These are phyloP conservation scores for Remorina albescens DNA, from an alignment of 2,797 vertebrate genomes.

Conservation along the genomic window DNA sequence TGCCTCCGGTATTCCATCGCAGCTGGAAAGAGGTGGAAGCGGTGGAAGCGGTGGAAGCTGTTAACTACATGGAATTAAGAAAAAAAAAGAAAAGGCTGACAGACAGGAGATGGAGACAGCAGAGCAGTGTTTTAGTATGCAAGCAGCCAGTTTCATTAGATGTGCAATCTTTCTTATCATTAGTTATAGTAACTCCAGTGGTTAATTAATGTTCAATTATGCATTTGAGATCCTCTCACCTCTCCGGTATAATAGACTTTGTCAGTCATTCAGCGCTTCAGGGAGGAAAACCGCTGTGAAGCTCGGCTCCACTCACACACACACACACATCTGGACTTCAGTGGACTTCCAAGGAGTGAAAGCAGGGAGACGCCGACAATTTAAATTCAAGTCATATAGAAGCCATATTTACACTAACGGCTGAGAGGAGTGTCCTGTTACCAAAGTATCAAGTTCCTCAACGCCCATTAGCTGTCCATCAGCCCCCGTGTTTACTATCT, in stretches of 20 bases:
- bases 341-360: slow-evolving; percentile 11
- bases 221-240: slow-evolving; percentile 60
- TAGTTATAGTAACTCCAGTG: slow-evolving; percentile 59
- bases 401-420: slow-evolving; percentile 17
- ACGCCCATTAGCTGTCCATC: slow-evolving; percentile 40
- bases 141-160: slow-evolving; percentile 60
- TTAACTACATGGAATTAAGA: slow-evolving; percentile 28
- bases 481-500: slow-evolving; percentile 41
- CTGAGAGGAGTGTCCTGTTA: slow-evolving; percentile 7
- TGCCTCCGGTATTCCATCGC: slow-evolving; percentile 33
- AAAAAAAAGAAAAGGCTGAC: background rate
- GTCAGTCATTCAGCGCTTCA: slow-evolving; percentile 53
- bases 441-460: slow-evolving; percentile 24
- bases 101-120: background rate
- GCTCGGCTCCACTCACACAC: slow-evolving; percentile 23
- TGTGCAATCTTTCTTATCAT: slow-evolving; percentile 65
- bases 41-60: slow-evolving; percentile 10
- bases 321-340: slow-evolving; percentile 59
- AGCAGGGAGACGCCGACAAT: slow-evolving; percentile 6
- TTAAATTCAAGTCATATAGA: slow-evolving; percentile 46
- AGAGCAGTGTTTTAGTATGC: slow-evolving; percentile 50
- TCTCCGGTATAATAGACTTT: slow-evolving; percentile 62
- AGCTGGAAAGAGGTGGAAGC: slow-evolving; percentile 27
- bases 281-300: slow-evolving; percentile 32
- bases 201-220: slow-evolving; percentile 73